Evolutionary conservation across 2,797 vertebrate species (phyloP).

Genomic region (Serranus cabrilla): DNA sequence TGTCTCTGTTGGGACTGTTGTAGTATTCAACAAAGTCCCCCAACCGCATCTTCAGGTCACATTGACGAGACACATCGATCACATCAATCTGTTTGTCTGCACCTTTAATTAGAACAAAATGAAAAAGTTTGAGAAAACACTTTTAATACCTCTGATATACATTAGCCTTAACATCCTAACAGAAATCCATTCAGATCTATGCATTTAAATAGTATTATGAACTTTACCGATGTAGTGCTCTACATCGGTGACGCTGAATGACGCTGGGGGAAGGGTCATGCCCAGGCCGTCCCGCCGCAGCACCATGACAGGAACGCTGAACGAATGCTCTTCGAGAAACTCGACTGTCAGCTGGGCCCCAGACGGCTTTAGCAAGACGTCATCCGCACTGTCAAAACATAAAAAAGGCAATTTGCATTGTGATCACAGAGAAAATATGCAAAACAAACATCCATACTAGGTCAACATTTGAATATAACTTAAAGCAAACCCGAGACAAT

Average conservation of each 20-base stretch:
- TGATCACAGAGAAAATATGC: neutral
- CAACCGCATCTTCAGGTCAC: conserved; percentile 93
- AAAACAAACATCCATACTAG: neutral
- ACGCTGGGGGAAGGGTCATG: conserved; percentile 92
- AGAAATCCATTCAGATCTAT: neutral
- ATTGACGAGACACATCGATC: conserved; percentile 93
- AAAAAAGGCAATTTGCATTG: conserved; percentile 4
- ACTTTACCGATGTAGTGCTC: conserved; percentile 92
- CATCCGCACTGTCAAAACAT: conserved; percentile 88
- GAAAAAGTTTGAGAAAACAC: neutral
- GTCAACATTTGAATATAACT: neutral
- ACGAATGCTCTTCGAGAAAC: conserved; percentile 95
- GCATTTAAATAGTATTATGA: neutral
- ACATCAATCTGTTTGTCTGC: conserved; percentile 95
- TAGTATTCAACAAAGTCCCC: conserved; percentile 95
- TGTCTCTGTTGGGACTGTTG: conserved; percentile 91
- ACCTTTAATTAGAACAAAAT: conserved; percentile 78
- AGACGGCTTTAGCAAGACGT: conserved; percentile 92
- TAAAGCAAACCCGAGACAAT: too few relatives aligned
- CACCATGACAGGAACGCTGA: conserved; percentile 95
- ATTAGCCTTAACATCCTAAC: neutral
- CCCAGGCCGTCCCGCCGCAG: conserved; percentile 93
- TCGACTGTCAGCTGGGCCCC: conserved; percentile 94
- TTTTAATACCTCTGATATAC: neutral
- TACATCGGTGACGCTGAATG: conserved; percentile 91